A percentile compares a stretch with the other conserved stretches of the same genome.
These are phyloP conservation scores for Volucella zonaria DNA, from an alignment of 2,888 invertebrate genomes.

Conservation along the genomic window DNA sequence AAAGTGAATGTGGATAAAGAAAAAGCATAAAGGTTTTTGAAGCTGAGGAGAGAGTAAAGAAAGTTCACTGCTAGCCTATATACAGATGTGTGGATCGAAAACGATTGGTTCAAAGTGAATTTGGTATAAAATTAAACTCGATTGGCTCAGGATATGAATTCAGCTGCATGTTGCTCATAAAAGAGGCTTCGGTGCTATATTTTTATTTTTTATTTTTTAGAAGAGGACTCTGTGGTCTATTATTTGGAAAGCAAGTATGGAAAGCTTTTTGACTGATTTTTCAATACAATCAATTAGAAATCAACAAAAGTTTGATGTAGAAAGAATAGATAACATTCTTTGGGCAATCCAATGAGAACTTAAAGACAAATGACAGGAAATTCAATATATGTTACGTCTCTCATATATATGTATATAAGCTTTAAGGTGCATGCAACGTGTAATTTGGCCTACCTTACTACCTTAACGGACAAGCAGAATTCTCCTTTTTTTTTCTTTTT, in stretches of 20 bases:
- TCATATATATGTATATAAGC: too few species aligned
- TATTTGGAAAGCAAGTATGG: neutral
- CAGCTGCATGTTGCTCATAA: slow-evolving; percentile 51
- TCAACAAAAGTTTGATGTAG: slow-evolving; percentile 15
- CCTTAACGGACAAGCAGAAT: too few species aligned
- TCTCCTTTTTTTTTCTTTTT: too few species aligned
- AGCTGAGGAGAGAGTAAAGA: slow-evolving; percentile 3
- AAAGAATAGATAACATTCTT: neutral
- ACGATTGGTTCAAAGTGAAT: slow-evolving; percentile 60
- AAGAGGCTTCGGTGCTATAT: slow-evolving; percentile 32
- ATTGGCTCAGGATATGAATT: slow-evolving; percentile 60
- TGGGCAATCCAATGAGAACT: too few species aligned
- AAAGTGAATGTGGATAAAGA: slow-evolving; percentile 25
- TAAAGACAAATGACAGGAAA: too few species aligned
- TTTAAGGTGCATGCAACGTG: too few species aligned
- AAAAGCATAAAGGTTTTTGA: slow-evolving; percentile 41
- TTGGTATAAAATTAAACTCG: slow-evolving; percentile 70
- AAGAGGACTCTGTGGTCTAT: slow-evolving; percentile 1
- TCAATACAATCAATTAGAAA: slow-evolving; percentile 44
- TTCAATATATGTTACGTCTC: too few species aligned
- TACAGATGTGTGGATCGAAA: slow-evolving; percentile 26
- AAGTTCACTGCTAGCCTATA: slow-evolving; percentile 6
- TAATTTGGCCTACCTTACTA: too few species aligned
- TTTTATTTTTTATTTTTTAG: slow-evolving; percentile 14
- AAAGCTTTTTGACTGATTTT: slow-evolving; percentile 8